These are phyloP conservation scores for Cliona cf. orientalis DNA, from an alignment of 37 sponge, comb jelly and placozoan genomes.

Conservation along the genomic window DNA sequence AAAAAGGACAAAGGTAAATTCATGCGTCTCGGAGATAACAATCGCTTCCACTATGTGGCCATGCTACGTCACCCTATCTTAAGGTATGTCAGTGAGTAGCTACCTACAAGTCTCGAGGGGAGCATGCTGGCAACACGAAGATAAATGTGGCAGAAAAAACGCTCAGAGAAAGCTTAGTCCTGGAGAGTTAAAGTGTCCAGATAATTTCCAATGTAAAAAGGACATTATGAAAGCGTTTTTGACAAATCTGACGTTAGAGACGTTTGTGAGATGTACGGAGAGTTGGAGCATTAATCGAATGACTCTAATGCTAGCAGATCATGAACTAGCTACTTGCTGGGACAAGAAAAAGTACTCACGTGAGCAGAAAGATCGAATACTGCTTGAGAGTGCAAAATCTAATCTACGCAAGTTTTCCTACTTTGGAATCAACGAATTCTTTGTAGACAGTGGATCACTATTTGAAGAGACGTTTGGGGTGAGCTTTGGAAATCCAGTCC, in stretches of 20 bases:
- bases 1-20: not conserved
- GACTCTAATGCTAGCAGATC: slow-evolving; percentile 77
- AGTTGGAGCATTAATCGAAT: slow-evolving; percentile 64
- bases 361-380: slow-evolving; percentile 6
- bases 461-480: slow-evolving; percentile 71
- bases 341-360: not conserved
- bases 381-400: slow-evolving; percentile 57
- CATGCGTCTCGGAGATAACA: not conserved
- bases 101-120: slow-evolving; percentile 62
- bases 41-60: slow-evolving; percentile 45
- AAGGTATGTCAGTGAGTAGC: slow-evolving; percentile 71
- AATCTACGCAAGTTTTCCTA: slow-evolving; percentile 52
- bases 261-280: slow-evolving; percentile 56
- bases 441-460: slow-evolving; percentile 37
- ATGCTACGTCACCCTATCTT: slow-evolving; percentile 60
- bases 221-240: slow-evolving; percentile 38
- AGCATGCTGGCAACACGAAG: slow-evolving; percentile 40
- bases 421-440: slow-evolving; percentile 59
- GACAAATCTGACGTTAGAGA: no score
- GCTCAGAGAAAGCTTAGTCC: no score
- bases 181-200: no score
- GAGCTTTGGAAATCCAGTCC: slow-evolving; percentile 55
- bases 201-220: no score
- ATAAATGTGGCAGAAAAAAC: no score
- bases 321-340: slow-evolving; percentile 52